These are phyloP conservation scores for Clusia tigrina DNA, from an alignment of 2,888 invertebrate genomes.

Conservation along the genomic window DNA sequence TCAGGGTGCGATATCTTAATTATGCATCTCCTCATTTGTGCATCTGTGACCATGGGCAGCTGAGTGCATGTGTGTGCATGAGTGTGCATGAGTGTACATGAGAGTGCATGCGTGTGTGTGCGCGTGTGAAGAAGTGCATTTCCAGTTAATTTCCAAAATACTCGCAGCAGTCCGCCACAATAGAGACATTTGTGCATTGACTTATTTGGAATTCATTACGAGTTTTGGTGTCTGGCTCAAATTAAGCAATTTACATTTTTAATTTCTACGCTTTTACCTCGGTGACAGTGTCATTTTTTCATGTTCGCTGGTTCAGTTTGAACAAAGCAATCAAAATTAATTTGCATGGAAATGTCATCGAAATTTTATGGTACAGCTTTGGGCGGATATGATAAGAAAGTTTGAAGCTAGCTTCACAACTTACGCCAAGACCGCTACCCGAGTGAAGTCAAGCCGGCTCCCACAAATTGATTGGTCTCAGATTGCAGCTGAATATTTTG, in stretches of 20 bases:
- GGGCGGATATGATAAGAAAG: too few species aligned
- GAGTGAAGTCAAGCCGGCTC: too few species aligned
- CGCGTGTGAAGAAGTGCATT: constrained; percentile 1
- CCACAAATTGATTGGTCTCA: too few species aligned
- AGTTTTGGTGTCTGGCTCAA: background rate
- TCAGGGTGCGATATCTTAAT: background rate
- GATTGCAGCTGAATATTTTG: too few species aligned
- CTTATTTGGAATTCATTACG: background rate
- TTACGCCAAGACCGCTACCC: too few species aligned
- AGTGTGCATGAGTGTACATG: too few species aligned
- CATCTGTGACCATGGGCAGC: too few species aligned
- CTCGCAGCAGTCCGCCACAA: too few species aligned
- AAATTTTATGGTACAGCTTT: too few species aligned
- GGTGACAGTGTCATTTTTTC: background rate
- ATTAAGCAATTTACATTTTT: constrained; percentile 4
- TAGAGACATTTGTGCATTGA: background rate
- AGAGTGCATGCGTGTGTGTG: background rate
- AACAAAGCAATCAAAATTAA: constrained; percentile 2
- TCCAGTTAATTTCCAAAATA: background rate
- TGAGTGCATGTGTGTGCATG: background rate
- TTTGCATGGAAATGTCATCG: constrained; percentile 8
- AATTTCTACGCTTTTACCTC: background rate
- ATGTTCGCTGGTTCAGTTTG: background rate
- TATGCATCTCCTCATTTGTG: too few species aligned
- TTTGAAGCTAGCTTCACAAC: too few species aligned